Percentiles rank a stretch among this genome's conserved stretches.
These are phyloP conservation scores for Ctena decussata DNA, from an alignment of 2,888 invertebrate genomes.

Conservation along the genomic window DNA sequence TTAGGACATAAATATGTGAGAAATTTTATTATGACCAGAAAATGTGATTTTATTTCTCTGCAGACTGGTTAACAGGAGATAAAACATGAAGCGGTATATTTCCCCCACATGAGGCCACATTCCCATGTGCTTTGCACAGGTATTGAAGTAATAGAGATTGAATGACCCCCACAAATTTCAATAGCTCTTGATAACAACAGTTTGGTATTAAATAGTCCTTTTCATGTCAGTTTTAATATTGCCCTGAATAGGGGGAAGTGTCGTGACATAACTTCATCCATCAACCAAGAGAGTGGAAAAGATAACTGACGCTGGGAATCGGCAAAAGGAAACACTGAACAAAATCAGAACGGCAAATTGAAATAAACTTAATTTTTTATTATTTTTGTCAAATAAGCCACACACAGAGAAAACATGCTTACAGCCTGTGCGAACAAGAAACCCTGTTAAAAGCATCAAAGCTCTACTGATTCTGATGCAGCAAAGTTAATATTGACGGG, in stretches of 20 bases:
- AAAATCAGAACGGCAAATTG: too few species aligned
- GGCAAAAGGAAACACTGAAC: neutral
- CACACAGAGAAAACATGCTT: too few species aligned
- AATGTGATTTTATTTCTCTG: slow-evolving; percentile 7
- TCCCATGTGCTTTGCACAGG: neutral
- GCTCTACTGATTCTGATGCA: too few species aligned
- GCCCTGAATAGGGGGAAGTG: slow-evolving; percentile 4
- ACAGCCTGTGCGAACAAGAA: too few species aligned
- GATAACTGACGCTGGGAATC: neutral
- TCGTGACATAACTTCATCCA: slow-evolving; percentile 16
- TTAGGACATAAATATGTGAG: slow-evolving; percentile 27
- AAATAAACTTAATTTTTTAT: too few species aligned
- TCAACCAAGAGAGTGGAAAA: neutral
- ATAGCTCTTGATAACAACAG: slow-evolving; percentile 24
- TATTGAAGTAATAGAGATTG: slow-evolving; percentile 5
- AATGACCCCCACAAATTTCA: slow-evolving; percentile 28
- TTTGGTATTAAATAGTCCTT: slow-evolving; percentile 26
- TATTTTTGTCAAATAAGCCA: too few species aligned
- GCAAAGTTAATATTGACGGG: too few species aligned
- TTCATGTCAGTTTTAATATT: slow-evolving; percentile 30
- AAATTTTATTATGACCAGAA: slow-evolving; percentile 31
- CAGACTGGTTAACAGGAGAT: neutral
- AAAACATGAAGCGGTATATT: neutral
- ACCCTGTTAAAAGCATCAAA: too few species aligned
- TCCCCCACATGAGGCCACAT: neutral